A percentile compares a stretch with the other conserved stretches of the same genome.
Evolutionary conservation across 2,113 vertebrate genomes (phyloP).

Genomic region (Anolis carolinensis): DNA sequence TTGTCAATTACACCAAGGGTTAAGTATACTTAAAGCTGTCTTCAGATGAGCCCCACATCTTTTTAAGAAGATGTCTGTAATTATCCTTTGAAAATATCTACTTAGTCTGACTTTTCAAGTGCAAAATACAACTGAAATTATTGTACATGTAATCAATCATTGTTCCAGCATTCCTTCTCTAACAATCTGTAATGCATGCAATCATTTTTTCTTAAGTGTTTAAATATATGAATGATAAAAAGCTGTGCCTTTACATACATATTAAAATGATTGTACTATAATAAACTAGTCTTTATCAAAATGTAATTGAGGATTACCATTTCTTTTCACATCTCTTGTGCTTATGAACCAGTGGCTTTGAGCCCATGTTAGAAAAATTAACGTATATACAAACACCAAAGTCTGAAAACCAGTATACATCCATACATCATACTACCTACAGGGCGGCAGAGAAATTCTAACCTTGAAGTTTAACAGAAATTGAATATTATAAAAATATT

Average conservation of each 20-base stretch:
- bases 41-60: background rate
- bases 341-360: no score
- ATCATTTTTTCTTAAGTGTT: background rate
- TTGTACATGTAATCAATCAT: background rate
- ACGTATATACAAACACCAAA: background rate
- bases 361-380: background rate
- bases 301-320: background rate
- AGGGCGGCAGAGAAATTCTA: background rate
- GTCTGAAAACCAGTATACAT: background rate
- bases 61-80: background rate
- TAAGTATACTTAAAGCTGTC: background rate
- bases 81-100: background rate
- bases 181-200: background rate
- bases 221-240: background rate
- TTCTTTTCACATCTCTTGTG: background rate
- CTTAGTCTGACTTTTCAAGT: fast-evolving
- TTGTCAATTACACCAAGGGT: background rate
- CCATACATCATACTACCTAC: background rate
- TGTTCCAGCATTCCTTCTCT: background rate
- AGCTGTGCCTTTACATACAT: background rate
- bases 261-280: background rate
- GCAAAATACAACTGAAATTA: background rate
- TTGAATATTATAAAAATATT: background rate
- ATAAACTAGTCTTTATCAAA: background rate
- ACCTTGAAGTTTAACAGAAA: background rate